phyloP scores from a whole-genome alignment of 2,888 invertebrate genomes.

The Caenorhabditis doughertyi region DNA sequence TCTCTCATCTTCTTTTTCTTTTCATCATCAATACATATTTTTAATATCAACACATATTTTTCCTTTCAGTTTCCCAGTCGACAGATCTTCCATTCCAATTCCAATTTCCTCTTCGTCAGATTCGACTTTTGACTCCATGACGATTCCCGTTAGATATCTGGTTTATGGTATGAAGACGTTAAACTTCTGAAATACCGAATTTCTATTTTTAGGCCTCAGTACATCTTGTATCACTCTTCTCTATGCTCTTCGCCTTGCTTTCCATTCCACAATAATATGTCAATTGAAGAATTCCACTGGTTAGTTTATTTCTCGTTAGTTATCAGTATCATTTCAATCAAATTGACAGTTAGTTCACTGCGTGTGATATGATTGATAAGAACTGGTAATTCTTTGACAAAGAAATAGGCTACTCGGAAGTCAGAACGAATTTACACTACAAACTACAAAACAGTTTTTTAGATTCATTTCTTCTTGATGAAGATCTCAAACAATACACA shows the following conservation, averaged over 20 bases:
- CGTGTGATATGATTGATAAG: constrained; percentile 16
- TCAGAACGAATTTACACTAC: no score
- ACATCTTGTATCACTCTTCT: constrained; percentile 64
- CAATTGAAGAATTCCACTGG: constrained; percentile 63
- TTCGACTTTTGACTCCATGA: constrained; percentile 19
- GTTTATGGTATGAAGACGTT: constrained; percentile 63
- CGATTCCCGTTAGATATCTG: constrained; percentile 44
- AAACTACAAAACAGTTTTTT: no score
- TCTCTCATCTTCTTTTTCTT: constrained; percentile 15
- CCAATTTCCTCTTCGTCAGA: not conserved
- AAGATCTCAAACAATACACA: constrained; percentile 54
- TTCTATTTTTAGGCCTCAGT: constrained; percentile 52
- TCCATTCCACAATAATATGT: constrained; percentile 69
- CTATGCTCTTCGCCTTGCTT: constrained; percentile 68
- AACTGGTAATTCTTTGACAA: constrained; percentile 49
- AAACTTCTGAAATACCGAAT: not conserved
- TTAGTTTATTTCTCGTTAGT: constrained; percentile 16
- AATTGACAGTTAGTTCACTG: constrained; percentile 42
- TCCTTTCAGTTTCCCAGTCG: constrained; percentile 33
- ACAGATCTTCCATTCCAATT: constrained; percentile 16
- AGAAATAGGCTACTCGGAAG: not conserved
- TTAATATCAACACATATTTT: constrained; percentile 20
- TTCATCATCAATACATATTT: constrained; percentile 7
- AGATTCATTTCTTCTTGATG: constrained; percentile 64
- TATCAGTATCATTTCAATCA: constrained; percentile 40